Evolutionary conservation across 2,888 invertebrate genomes (phyloP), one percentile per base, ranked within the genome.

Genomic region (Phorcus lineatus): DNA sequence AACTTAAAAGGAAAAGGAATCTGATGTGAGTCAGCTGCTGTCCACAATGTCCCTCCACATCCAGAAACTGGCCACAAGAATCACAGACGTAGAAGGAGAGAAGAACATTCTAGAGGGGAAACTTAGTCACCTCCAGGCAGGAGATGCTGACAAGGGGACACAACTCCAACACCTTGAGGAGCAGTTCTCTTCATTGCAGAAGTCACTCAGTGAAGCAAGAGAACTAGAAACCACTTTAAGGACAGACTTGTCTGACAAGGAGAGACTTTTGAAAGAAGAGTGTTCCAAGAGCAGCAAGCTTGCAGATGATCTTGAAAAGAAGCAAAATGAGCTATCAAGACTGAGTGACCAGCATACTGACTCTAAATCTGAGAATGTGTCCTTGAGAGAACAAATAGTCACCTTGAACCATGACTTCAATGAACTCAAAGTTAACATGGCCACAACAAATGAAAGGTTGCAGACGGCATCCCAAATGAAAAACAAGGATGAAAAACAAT

Each of bases 101-200:
- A 76, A 36, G 55, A 36, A 19, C 31, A 54, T 55, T 28, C 31
- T 76, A 17, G 13, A 53, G 19, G 55, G 55, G 9, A 24, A 76
- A 28, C 76, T 80, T 57, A 54, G 7, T 19, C 28, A 77, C 4
- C 74, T 83, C 13, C 79, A 83, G 24, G 80, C 67, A 52, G 81
- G 83, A 47, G 74, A 80, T 28, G 55, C 77, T 9, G 79, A 82
- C 28, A 83, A 84, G 55, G 82, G 80, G 55, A 82, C 80, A 31
- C 74, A 81, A 74, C 76, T 86, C 22, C 77, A 74, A 36, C 77
- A 80, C n/a, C 76, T 85, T n/a, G 80, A 85, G 75, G 79, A 80
- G 70, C 54, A 77, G 16, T 52, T 81, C n/a, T n/a, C 54, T n/a
- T 74, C 79, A 24, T 40, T 80, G 40, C 79, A 80, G 74, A 78